Percentiles rank a stretch among this genome's conserved stretches.
phyloP scores from a whole-genome alignment of 2,113 vertebrate genomes.

The Cathartes aura region DNA sequence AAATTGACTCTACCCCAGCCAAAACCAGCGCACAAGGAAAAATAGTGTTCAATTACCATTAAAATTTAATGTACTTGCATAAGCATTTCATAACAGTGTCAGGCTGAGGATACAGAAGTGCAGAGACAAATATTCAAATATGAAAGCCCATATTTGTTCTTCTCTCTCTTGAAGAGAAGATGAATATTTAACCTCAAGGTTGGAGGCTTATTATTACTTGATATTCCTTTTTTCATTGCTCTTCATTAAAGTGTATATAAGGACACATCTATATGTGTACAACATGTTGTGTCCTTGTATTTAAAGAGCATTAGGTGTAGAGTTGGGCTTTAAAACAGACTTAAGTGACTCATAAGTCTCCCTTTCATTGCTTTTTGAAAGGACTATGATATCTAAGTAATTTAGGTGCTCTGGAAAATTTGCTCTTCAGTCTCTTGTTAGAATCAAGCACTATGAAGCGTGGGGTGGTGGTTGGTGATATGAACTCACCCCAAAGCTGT shows the following conservation, averaged over 20 bases:
- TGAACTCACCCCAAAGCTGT: neutral
- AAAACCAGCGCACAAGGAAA: neutral
- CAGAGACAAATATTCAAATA: neutral
- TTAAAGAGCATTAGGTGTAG: neutral
- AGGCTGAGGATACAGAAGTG: neutral
- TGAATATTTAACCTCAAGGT: neutral
- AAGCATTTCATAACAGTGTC: neutral
- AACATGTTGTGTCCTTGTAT: neutral
- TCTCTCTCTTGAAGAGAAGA: neutral
- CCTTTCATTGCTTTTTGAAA: neutral
- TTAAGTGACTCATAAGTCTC: neutral
- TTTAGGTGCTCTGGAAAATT: neutral
- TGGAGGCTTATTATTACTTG: neutral
- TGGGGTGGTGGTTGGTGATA: neutral
- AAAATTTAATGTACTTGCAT: slow-evolving; percentile 11
- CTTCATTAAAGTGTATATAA: neutral
- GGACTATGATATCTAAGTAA: neutral
- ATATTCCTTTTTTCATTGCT: neutral
- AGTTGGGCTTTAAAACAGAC: neutral
- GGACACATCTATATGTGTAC: neutral
- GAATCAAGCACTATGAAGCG: neutral
- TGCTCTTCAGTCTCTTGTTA: neutral
- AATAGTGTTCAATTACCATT: slow-evolving; percentile 6
- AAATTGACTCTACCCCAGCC: neutral
- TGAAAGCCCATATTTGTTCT: neutral